Conservation (phyloP, 2,888 invertebrate genomes). For the Amiota mariae region DNA sequence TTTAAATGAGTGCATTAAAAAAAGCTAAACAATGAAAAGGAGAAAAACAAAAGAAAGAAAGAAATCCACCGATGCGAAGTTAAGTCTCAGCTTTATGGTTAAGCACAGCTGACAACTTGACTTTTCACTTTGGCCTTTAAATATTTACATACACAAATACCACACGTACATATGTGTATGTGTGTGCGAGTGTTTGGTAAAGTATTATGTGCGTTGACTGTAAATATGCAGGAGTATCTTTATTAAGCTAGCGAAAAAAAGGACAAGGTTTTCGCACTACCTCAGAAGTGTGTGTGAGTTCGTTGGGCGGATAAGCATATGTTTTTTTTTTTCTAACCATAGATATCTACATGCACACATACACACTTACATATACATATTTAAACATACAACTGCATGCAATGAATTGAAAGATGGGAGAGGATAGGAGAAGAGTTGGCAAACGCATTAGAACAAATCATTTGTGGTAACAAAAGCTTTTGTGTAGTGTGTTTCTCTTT, state of each 20-base stretch:
- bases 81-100: slow-evolving; percentile 45
- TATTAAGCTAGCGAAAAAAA: slow-evolving; percentile 20
- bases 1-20: slow-evolving; percentile 61
- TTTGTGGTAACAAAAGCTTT: too few relatives aligned
- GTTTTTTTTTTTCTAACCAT: too few relatives aligned
- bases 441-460: too few relatives aligned
- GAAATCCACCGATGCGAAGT: slow-evolving; percentile 44
- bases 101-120: slow-evolving; percentile 48
- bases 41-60: slow-evolving; percentile 30
- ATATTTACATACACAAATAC: slow-evolving; percentile 42
- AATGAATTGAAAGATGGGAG: slow-evolving; percentile 12
- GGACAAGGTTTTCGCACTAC: slow-evolving; percentile 59
- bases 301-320: slow-evolving; percentile 58
- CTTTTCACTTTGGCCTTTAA: slow-evolving; percentile 60
- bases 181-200: not conserved
- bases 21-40: slow-evolving; percentile 54
- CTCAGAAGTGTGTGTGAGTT: too few relatives aligned
- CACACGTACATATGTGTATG: not conserved
- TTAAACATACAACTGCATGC: slow-evolving; percentile 57
- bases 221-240: slow-evolving; percentile 27
- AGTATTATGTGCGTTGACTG: not conserved
- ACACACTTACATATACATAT: too few relatives aligned
- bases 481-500: too few relatives aligned
- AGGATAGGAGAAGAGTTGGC: too few relatives aligned
- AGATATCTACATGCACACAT: too few relatives aligned